phyloP scores from a whole-genome alignment of 2,797 vertebrate species.

The Propithecus perrieri region DNA sequence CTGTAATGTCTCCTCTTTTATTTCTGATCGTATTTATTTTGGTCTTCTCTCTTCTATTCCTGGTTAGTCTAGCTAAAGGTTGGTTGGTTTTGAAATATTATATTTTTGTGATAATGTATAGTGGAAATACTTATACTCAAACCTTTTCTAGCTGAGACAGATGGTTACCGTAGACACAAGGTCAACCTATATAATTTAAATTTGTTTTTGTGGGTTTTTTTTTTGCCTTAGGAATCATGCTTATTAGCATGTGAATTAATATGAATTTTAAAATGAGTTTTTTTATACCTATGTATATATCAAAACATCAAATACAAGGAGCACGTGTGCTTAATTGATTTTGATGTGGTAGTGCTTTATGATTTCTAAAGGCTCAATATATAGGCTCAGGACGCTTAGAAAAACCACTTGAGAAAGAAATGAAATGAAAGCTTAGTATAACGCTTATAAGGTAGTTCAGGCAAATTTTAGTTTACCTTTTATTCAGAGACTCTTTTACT shows the following conservation, averaged over 20 bases:
- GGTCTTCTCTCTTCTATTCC: background rate
- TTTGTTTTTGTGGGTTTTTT: background rate
- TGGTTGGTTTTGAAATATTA: background rate
- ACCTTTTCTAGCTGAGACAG: background rate
- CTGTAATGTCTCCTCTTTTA: background rate
- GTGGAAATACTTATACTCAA: background rate
- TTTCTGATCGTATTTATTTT: background rate
- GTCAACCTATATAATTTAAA: conserved; percentile 7
- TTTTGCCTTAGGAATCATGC: background rate
- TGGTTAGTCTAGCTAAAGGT: background rate
- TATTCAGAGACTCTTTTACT: background rate
- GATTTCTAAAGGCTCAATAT: background rate
- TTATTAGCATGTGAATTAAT: background rate
- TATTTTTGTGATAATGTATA: background rate
- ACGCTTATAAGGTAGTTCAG: background rate
- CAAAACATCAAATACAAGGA: background rate
- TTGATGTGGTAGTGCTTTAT: background rate
- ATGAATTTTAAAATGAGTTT: background rate
- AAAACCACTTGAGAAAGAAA: background rate
- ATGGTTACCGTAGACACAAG: background rate
- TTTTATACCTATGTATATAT: background rate
- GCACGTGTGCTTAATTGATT: background rate
- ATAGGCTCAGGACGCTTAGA: background rate
- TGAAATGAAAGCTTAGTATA: conserved; percentile 8
- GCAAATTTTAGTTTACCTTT: conserved; percentile 35